Percentiles rank a stretch among this genome's conserved stretches.
phyloP scores from a whole-genome alignment of 2,888 invertebrate genomes.

The Netelia melanura region DNA sequence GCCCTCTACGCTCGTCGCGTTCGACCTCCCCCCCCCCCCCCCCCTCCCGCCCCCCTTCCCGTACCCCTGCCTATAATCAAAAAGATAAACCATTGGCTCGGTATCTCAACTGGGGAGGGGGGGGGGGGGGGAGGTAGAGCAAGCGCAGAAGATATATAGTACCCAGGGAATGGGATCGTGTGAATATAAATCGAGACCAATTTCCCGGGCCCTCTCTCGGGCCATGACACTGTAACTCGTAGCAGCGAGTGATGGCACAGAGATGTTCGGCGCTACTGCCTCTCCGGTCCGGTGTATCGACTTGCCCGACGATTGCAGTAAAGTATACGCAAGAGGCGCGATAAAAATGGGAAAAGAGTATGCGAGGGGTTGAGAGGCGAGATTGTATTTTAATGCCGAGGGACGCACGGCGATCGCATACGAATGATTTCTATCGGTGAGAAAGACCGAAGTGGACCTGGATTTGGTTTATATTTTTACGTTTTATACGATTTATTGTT shows the following conservation, averaged over 20 bases:
- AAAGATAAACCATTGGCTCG: too few relatives aligned
- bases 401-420: too few relatives aligned
- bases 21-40: too few relatives aligned
- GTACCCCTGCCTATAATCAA: neutral
- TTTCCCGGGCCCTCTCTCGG: conserved; percentile 26
- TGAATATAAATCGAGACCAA: conserved; percentile 39
- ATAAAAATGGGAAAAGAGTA: neutral
- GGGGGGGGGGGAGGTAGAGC: neutral
- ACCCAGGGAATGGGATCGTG: conserved; percentile 17
- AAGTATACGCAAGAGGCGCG: conserved; percentile 12
- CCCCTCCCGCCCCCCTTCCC: too few relatives aligned
- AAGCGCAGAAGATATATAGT: neutral
- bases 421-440: too few relatives aligned
- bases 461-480: too few relatives aligned
- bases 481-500: too few relatives aligned
- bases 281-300: conserved; percentile 14
- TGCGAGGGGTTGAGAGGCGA: neutral
- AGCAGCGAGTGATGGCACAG: conserved; percentile 19
- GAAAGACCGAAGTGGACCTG: too few relatives aligned
- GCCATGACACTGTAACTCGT: conserved; percentile 32
- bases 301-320: conserved; percentile 19
- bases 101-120: too few relatives aligned
- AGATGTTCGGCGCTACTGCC: conserved; percentile 1
- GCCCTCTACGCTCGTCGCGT: too few relatives aligned
- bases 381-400: too few relatives aligned